A percentile compares a stretch with the other conserved stretches of the same genome.
phyloP scores from a whole-genome alignment of 2,888 invertebrate genomes.

The Calameuta idolon region DNA sequence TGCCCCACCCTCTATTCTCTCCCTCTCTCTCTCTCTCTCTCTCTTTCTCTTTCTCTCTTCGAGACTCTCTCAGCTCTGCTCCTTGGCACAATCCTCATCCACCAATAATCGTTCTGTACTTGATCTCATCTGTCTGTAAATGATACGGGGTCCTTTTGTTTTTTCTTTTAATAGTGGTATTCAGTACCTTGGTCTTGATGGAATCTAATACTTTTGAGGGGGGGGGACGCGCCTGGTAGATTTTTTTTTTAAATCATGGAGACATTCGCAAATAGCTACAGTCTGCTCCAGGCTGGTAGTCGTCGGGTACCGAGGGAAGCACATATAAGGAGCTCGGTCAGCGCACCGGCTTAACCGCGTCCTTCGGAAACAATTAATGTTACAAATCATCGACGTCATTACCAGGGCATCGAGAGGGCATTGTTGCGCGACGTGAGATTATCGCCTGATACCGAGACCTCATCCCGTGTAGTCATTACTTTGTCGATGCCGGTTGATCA shows the following conservation, averaged over 20 bases:
- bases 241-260: neutral
- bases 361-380: conserved; percentile 23
- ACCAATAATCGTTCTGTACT: neutral
- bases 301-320: neutral
- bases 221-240: neutral
- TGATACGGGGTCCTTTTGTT: neutral
- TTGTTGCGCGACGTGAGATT: conserved; percentile 15
- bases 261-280: neutral
- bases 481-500: conserved; percentile 51
- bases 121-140: neutral
- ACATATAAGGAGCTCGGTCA: neutral
- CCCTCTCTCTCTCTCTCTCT: conserved; percentile 25
- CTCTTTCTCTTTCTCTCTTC: conserved; percentile 17
- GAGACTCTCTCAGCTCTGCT: neutral
- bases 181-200: neutral
- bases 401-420: conserved; percentile 18
- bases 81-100: neutral
- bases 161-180: neutral
- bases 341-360: neutral
- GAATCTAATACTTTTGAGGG: neutral
- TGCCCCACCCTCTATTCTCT: conserved; percentile 21
- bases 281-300: neutral
- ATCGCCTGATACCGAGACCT: conserved; percentile 16
- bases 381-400: conserved; percentile 24
- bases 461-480: conserved; percentile 33